Base-by-base conservation (phyloP, 2,113 vertebrate species). In the Anguilla rostrata region DNA sequence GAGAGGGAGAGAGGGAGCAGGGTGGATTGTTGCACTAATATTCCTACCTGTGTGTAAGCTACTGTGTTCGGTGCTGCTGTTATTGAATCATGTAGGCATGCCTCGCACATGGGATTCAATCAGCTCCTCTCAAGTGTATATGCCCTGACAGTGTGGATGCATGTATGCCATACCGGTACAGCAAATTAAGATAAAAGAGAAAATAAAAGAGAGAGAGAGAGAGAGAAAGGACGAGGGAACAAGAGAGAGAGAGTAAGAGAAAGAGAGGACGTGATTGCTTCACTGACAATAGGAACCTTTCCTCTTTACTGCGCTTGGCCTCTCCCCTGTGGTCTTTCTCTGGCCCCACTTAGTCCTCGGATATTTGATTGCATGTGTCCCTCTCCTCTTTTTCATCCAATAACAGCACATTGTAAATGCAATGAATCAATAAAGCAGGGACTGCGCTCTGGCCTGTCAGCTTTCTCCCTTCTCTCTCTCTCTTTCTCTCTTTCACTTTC, bases 331-430 rank as follows among this genome's bases (percentile, higher is more conserved):
- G 90, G 84, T 91, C 91, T 85, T 84, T 81, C 84, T 82, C 85
- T 92, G 89, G 83, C 94, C 91, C 90, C 92, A 88, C 87, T 93
- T 93, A 93, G 89, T 90, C 91, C 88, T 90, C 88, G 89, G 92
- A 93, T 93, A 88, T 92, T 84, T 92, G 92, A 93, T 93, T 93
- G 92, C 90, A 89, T 89, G 87, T 90, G 89, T 84, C 87, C 71
- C 8, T 84, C 85, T 82, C 66, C 89, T 81, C 88, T 88, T 91
- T 92, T 91, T 93, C 91, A 94, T 94, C 91, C 93, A 92, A 94
- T 94, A 93, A 93, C 93, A 89, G 90, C 91, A 91, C 91, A 89
- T 91, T 92, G 91, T 94, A 92, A 94, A 94, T 92, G 92, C 89
- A 88, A 88, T 81, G 83, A 87, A 79, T 88, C 92, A 90, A 94